Base-by-base conservation (phyloP, 2,113 vertebrate species). In the Coregonus clupeaformis region DNA sequence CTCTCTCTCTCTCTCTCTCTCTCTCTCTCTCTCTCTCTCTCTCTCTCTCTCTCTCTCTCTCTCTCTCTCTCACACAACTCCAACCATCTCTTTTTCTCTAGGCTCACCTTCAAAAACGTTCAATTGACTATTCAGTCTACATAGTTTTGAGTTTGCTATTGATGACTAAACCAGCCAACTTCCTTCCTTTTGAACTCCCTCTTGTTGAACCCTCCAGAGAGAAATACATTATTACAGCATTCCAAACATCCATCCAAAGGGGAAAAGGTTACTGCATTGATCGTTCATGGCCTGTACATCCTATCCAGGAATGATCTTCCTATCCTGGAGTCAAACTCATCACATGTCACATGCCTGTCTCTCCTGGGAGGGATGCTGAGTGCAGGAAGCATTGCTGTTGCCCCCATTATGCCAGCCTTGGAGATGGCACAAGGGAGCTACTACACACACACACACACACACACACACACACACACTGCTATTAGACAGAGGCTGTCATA, bases 401-500 rank as follows among this genome's bases (percentile, higher is more conserved):
- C 42, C 75, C 78, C 80, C 59, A 72, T 75, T 80, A 73, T 80
- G 78, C 72, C 75, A 80, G 67, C 42, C 27, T 42, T 12, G 25
- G 71, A 68, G 18, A 14, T 42, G 36, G 49, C 66, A 72, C 29
- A 42, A 42, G 36, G 7, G 36, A 42, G 36, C 6, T 42, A 42
- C 36, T 42, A 42, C 36, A 42, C 9, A 42, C 36, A 42, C 27
- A n/a, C n/a, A 29, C 29, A 29, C 29, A 29, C 29, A 29, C 29
- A 29, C 29, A 29, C 29, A 29, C 29, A 29, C 29, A 36, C 36
- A 36, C 36, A 36, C 36, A 36, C 7, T 6, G 45, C 57, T 32
- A 45, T 64, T 63, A 77, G 47, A 76, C 76, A 74, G 59, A 36
- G 32, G 32, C 29, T 68, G 30, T 45, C 30, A 42, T n/a, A 42